Base-by-base conservation (phyloP, 2,797 vertebrate species). In the Leontopithecus rosalia region DNA sequence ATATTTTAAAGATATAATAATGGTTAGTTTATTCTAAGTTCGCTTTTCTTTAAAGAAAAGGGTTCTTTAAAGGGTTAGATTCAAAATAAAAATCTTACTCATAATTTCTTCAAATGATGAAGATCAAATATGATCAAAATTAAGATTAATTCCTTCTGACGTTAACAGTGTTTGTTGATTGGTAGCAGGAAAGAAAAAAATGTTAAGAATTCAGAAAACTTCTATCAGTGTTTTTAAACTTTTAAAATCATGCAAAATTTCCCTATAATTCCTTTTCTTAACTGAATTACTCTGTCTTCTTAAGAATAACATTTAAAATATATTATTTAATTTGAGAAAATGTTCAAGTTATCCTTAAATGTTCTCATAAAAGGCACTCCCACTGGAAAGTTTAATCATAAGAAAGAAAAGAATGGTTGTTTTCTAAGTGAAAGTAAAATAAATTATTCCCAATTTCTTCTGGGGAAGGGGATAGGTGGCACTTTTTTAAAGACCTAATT, bases 131-230 rank as follows among this genome's bases (percentile, higher is more conserved):
- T 4, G 46, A 2, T 48, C 36, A 19, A 96, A 84, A 61, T 87
- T 91, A 94, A 83, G 48, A 91, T 89, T 80, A 73, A 91, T 76
- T 95, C 91, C 39, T 96, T 64, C 90, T 46, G 76, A 91, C 41
- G 39, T 43, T 87, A 84, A 67, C 0, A 43, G 28, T 36, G 89
- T 61, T 92, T 87, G 36, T 64, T 88, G 82, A 43, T 17, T 77
- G 83, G 26, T 41, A 89, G 22, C 8, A 95, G 41, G 8, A 52
- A 84, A n/a, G n/a, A 4, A 33, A 67, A 90, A 79, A 95, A 96
- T 24, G 5, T 11, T 11, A 94, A 72, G 2, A 90, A 97, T 52
- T 70, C 8, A 82, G 85, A 13, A 91, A 89, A 95, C 17, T 58
- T 91, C 24, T 79, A 92, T n/a, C 4, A 61, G 61, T 30, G 33